Evolutionary conservation across 2,797 vertebrate species (phyloP), one percentile per base, ranked within the genome.

Genomic region (Typhlichthys eigenmanni): DNA sequence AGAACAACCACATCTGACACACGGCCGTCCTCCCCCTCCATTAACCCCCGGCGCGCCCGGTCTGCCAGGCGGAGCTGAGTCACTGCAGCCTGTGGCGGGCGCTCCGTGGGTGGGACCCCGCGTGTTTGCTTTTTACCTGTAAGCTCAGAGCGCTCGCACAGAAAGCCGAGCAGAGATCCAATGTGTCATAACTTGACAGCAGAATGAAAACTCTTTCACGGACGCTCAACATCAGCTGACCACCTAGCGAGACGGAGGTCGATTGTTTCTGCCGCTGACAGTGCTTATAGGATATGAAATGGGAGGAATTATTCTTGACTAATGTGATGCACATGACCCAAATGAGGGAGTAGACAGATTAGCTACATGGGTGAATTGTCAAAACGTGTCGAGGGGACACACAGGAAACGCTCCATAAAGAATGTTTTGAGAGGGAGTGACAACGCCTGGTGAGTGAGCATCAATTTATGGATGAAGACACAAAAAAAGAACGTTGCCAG

Each of bases 171-270:
- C 78, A 87, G 86, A 86, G 82, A 76, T 66, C 72, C 71, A 71
- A 87, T 84, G 88, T 89, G 88, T 90, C 88, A 86, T 84, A 87
- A 84, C 68, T 85, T 85, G 88, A 90, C 87, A 89, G 75, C 69
- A 47, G 53, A 81, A 86, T 83, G 68, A 88, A 87, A 90, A 85
- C 86, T 88, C 78, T 79, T 76, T 79, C 83, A 76, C 58, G 83
- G 64, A 72, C 67, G 69, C 72, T 38, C 61, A 72, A 71, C 52
- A 79, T 79, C 71, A 62, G 57, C 69, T 73, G 83, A 82, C 74
- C 83, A 57, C 68, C 59, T 16, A 60, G 53, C 62, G 67, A 82
- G 64, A 66, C 64, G 49, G 52, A 75, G 3, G 70, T 67, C 70
- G 74, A 77, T 83, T 59, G 79, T 80, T 1, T 0, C 64, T 76